Evolutionary conservation across 2,113 vertebrate genomes (phyloP).

Genomic region (Narcine bancroftii): DNA sequence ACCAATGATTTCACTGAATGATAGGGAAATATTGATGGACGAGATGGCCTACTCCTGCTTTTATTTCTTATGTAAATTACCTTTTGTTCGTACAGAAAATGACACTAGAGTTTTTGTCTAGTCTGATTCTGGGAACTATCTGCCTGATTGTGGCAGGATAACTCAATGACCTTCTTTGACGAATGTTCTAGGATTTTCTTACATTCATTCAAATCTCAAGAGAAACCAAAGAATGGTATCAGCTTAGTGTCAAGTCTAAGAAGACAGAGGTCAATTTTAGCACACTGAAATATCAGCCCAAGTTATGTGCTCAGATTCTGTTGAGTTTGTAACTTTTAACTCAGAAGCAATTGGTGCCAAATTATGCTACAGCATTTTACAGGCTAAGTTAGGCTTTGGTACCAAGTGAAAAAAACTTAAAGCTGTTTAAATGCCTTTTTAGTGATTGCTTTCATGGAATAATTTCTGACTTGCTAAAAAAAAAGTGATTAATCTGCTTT

Average conservation of each 20-base stretch:
- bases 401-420: background rate
- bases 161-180: background rate
- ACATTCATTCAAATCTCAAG: background rate
- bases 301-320: background rate
- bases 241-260: background rate
- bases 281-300: background rate
- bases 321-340: background rate
- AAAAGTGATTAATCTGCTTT: background rate
- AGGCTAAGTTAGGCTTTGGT: background rate
- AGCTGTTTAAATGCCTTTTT: background rate
- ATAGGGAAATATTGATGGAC: too few species aligned
- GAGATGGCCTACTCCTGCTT: too few species aligned
- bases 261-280: background rate
- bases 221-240: background rate
- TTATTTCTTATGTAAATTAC: background rate
- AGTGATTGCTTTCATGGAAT: background rate
- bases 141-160: background rate
- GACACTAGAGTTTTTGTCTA: background rate
- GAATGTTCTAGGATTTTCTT: background rate
- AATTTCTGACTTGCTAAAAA: background rate
- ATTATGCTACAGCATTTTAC: background rate
- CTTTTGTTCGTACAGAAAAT: background rate
- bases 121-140: background rate
- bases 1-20: too few species aligned
- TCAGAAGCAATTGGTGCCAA: background rate